Evolutionary conservation across 2,113 vertebrate genomes (phyloP).

Genomic region (Tenebrosternarchus preto): DNA sequence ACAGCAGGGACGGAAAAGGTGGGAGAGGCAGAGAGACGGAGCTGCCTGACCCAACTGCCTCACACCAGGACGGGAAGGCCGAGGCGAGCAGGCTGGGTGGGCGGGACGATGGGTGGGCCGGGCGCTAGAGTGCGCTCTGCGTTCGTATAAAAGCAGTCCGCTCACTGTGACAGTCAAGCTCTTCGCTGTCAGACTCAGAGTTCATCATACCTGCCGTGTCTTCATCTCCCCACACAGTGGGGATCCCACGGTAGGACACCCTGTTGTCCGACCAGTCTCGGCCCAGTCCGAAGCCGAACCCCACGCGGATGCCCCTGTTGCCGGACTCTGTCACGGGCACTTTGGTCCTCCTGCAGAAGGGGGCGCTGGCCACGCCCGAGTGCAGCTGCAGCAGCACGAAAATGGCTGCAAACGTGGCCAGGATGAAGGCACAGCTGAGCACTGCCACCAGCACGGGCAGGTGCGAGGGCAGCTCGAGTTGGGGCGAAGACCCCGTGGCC

Average conservation of each 20-base stretch:
- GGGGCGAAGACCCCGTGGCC: conserved; percentile 37
- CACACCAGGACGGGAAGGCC: conserved; percentile 33
- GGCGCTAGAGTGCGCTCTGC: conserved; percentile 86
- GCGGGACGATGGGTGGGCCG: too few relatives aligned
- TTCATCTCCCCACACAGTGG: conserved; percentile 92
- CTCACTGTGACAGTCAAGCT: conserved; percentile 82
- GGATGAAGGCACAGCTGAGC: conserved; percentile 88
- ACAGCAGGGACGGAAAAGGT: too few relatives aligned
- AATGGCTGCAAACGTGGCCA: conserved; percentile 80
- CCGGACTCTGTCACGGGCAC: conserved; percentile 81
- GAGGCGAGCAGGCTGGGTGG: neutral
- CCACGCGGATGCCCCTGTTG: conserved; percentile 58
- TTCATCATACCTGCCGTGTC: conserved; percentile 64
- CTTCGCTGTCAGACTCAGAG: conserved; percentile 90
- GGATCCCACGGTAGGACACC: conserved; percentile 92
- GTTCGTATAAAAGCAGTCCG: conserved; percentile 97
- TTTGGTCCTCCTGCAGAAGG: conserved; percentile 82
- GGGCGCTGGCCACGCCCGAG: conserved; percentile 70
- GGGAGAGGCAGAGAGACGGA: neutral
- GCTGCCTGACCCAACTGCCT: conserved; percentile 11
- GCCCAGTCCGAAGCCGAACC: conserved; percentile 63
- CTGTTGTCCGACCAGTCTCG: conserved; percentile 66
- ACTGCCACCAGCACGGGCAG: conserved; percentile 79
- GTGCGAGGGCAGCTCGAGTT: conserved; percentile 63
- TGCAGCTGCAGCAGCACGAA: conserved; percentile 89